Conservation (phyloP, 2,113 vertebrate genomes). For the Cariama cristata region DNA sequence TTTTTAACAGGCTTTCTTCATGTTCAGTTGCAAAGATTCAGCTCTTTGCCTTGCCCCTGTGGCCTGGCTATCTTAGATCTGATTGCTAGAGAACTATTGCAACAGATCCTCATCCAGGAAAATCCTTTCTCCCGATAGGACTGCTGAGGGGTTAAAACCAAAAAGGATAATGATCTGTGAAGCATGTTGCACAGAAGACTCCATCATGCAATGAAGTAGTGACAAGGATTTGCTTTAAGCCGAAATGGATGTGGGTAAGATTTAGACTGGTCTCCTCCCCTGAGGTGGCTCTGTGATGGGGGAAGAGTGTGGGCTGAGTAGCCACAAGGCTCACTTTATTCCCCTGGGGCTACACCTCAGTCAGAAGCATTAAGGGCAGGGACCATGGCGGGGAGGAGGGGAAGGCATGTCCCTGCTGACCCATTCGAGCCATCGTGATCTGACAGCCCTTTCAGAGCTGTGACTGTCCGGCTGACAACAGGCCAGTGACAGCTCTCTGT, state of each 20-base stretch:
- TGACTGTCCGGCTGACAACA: neutral
- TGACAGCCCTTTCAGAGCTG: constrained; percentile 16
- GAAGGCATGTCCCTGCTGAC: neutral
- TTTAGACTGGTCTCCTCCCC: neutral
- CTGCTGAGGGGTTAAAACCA: neutral
- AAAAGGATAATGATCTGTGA: neutral
- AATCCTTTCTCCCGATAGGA: neutral
- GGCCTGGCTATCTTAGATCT: neutral
- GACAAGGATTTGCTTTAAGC: constrained; percentile 1
- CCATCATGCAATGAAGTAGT: neutral
- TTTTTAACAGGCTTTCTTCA: neutral
- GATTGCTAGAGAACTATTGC: neutral
- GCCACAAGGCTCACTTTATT: neutral
- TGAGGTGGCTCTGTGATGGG: neutral
- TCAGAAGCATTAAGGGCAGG: neutral
- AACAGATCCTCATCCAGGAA: neutral
- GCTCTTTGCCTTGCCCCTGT: neutral
- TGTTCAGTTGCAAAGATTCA: neutral
- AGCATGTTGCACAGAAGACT: neutral
- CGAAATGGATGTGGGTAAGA: neutral
- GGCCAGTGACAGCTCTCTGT: neutral
- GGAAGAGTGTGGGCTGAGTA: neutral
- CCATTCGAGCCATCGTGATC: neutral
- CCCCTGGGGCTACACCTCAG: neutral
- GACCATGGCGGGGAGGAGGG: neutral